Base-by-base conservation (phyloP, 1,140 invertebrate species). In the Drosophila quadrilineata region DNA sequence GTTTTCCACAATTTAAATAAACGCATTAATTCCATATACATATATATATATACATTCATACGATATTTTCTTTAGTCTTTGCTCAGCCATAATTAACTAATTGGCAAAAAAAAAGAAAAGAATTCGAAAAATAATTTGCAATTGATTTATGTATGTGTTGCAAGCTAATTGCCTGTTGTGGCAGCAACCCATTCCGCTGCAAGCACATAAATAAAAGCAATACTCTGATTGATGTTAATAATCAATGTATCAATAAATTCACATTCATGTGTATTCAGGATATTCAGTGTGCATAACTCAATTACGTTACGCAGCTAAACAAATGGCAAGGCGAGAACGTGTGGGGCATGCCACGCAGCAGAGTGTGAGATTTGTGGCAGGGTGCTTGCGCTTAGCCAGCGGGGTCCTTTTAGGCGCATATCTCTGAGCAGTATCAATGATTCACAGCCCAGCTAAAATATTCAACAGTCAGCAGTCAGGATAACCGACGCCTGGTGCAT, bases 11-110 rank as follows among this genome's bases (percentile, higher is more conserved):
- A n/a, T n/a, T 28, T 45, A 16, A 53, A 53, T 21, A 26, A n/a
- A 14, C 24, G 9, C 22, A 53, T 16, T 40, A 36, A 53, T 40
- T 53, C 22, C 19, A 22, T 3, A 40, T 3, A 12, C n/a, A 33
- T 9, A 4, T 12, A 6, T 22, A 22, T 35, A 6, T 46, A n/a
- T 36, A 10, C 10, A 6, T 9, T 8, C 22, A 24, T 31, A 28
- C 31, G 29, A 22, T n/a, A 45, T 58, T 65, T 79, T 71, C 60
- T 49, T 31, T 56, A 43, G 50, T 24, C 35, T 65, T 79, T 71
- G 56, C 53, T 31, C 59, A 43, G 50, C 29, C 35, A 57, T 84
- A 84, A 82, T 82, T 82, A 84, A 84, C 77, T 84, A 82, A 82
- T 82, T 84, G 77, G 56, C 24, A 6, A 33, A 22, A 17, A 8